A percentile compares a stretch with the other conserved stretches of the same genome.
phyloP scores from a whole-genome alignment of 2,888 invertebrate genomes.

The Anoncus sp. region DNA sequence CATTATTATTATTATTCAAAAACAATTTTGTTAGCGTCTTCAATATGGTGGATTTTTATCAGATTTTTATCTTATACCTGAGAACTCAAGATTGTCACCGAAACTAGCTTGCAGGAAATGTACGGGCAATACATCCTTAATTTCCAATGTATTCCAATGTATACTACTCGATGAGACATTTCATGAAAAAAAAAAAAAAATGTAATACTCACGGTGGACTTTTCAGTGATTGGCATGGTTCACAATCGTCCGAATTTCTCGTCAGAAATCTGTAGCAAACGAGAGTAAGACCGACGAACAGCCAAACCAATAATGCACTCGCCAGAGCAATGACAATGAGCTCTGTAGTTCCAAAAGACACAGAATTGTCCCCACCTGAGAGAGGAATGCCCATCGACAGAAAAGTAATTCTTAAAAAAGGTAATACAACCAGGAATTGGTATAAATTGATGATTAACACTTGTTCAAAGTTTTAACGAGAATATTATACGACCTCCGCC shows the following conservation, averaged over 20 bases:
- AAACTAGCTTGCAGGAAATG: too few relatives aligned
- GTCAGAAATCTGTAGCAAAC: constrained; percentile 74
- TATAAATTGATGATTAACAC: background rate
- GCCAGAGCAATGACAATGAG: constrained; percentile 74
- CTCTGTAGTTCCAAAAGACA: constrained; percentile 70
- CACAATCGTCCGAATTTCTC: constrained; percentile 69
- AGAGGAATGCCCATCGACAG: too few relatives aligned
- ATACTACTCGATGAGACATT: background rate
- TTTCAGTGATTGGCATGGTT: constrained; percentile 62
- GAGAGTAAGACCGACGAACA: constrained; percentile 74
- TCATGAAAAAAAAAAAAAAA: background rate
- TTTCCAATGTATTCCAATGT: too few relatives aligned
- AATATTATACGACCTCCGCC: constrained; percentile 36
- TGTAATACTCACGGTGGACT: constrained; percentile 68
- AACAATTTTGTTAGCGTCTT: too few relatives aligned
- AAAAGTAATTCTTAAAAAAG: too few relatives aligned
- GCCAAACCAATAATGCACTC: constrained; percentile 74
- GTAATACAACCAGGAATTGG: background rate
- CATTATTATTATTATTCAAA: too few relatives aligned
- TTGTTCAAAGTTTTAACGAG: constrained; percentile 15
- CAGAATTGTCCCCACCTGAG: background rate
- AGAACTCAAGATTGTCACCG: too few relatives aligned
- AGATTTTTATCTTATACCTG: too few relatives aligned
- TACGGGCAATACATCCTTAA: too few relatives aligned
- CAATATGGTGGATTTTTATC: too few relatives aligned